Conservation (phyloP, 23 tunicate genomes). For the Ciona savignyi region DNA sequence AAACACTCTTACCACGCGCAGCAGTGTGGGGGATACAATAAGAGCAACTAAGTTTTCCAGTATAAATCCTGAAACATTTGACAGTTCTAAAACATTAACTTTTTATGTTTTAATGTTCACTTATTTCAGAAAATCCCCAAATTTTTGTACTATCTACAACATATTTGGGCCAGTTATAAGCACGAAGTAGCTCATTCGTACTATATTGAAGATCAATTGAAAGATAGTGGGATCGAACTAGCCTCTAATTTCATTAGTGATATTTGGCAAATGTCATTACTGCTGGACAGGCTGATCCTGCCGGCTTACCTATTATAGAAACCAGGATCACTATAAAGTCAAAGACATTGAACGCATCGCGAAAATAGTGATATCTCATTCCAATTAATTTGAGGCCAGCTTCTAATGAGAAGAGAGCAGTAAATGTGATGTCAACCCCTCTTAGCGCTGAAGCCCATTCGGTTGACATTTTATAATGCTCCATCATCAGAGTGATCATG, state of each 20-base stretch:
- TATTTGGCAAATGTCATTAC: no score
- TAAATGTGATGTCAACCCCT: slow-evolving; percentile 60
- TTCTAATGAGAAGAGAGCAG: slow-evolving; percentile 58
- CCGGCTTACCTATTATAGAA: slow-evolving; percentile 53
- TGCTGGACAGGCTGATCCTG: no score
- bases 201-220: no score
- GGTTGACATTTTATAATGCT: slow-evolving; percentile 64
- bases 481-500: slow-evolving; percentile 84
- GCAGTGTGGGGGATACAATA: slow-evolving; percentile 85
- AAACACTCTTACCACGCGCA: slow-evolving; percentile 85
- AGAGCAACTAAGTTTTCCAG: slow-evolving; percentile 44
- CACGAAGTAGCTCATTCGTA: no score
- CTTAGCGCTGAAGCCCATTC: slow-evolving; percentile 50
- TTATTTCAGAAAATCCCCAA: no score
- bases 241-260: no score
- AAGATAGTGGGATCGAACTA: no score
- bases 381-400: slow-evolving; percentile 64
- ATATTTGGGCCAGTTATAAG: no score
- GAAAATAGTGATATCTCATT: slow-evolving; percentile 64
- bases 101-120: no score
- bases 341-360: slow-evolving; percentile 81
- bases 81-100: no score
- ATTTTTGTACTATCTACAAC: no score
- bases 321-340: slow-evolving; percentile 73
- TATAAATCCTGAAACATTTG: slow-evolving; percentile 43